These are phyloP conservation scores for Aspidoscelis tigris DNA, from an alignment of 2,113 vertebrate species.

Conservation along the genomic window DNA sequence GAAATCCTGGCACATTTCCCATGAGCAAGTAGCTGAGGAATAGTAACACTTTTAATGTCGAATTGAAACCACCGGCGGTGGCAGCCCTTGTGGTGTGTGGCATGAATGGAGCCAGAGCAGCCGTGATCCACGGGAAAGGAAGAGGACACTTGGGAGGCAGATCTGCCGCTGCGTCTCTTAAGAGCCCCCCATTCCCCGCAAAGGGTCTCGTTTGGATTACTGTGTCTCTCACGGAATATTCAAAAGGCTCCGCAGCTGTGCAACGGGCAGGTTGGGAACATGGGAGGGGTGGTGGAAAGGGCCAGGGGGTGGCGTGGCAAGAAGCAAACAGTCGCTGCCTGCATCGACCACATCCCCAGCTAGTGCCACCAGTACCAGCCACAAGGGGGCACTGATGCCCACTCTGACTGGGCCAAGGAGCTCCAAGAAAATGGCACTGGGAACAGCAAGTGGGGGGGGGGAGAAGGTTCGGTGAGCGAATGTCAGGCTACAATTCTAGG, in stretches of 20 bases:
- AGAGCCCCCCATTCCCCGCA: not conserved
- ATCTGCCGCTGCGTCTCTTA: not conserved
- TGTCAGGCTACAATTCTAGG: too few species aligned
- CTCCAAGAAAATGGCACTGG: too few species aligned
- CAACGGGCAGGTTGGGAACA: too few species aligned
- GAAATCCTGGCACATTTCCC: not conserved
- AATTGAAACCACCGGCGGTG: not conserved
- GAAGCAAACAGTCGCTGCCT: not conserved
- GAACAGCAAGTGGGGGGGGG: too few species aligned
- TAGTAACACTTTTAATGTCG: not conserved
- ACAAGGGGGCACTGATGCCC: too few species aligned
- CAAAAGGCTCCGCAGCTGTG: conserved; percentile 8
- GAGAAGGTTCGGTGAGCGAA: too few species aligned
- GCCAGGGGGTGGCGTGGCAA: too few species aligned
- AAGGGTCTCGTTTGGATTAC: not conserved
- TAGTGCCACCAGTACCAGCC: too few species aligned
- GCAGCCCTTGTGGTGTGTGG: not conserved
- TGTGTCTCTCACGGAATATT: conserved; percentile 18
- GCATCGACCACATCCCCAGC: not conserved
- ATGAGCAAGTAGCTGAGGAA: not conserved
- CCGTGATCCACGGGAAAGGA: not conserved
- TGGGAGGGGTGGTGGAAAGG: too few species aligned
- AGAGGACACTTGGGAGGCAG: not conserved
- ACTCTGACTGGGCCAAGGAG: too few species aligned
- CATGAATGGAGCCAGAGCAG: not conserved